Conservation (phyloP, 2,888 invertebrate species). For the Ischnus inquisitorius region DNA sequence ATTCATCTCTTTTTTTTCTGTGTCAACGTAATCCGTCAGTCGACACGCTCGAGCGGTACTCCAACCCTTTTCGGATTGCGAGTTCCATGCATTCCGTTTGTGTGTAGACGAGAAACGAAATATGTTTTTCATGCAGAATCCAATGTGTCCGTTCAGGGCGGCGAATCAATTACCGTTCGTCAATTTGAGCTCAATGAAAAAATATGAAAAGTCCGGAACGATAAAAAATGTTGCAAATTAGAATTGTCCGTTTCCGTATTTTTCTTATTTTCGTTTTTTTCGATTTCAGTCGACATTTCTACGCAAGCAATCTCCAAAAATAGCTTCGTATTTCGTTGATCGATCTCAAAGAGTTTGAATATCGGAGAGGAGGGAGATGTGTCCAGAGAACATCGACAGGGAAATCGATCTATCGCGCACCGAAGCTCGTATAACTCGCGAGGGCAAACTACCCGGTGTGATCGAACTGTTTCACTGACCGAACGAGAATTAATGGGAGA, state of each 20-base stretch:
- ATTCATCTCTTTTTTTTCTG: conserved; percentile 10
- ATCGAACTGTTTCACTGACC: conserved; percentile 25
- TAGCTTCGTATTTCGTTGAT: neutral
- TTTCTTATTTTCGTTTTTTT: neutral
- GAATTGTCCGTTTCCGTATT: neutral
- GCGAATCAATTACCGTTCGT: conserved; percentile 14
- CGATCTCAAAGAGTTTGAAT: neutral
- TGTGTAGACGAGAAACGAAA: neutral
- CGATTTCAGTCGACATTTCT: too few species aligned
- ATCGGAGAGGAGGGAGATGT: neutral
- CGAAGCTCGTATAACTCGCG: conserved; percentile 4
- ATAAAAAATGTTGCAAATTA: neutral
- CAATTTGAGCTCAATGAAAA: conserved; percentile 1
- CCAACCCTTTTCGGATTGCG: conserved; percentile 28
- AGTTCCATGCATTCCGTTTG: conserved; percentile 18
- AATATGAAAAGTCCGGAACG: conserved; percentile 1
- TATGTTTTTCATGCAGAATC: conserved; percentile 6
- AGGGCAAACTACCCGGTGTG: conserved; percentile 20
- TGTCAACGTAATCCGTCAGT: conserved; percentile 35
- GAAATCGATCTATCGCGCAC: conserved; percentile 10
- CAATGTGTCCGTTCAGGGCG: neutral
- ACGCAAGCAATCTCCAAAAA: neutral
- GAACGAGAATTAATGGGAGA: conserved; percentile 46
- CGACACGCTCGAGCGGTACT: conserved; percentile 21
- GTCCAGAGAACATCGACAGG: conserved; percentile 1